These are phyloP conservation scores for Stegostoma tigrinum DNA, from an alignment of 2,113 vertebrate species.

Conservation along the genomic window DNA sequence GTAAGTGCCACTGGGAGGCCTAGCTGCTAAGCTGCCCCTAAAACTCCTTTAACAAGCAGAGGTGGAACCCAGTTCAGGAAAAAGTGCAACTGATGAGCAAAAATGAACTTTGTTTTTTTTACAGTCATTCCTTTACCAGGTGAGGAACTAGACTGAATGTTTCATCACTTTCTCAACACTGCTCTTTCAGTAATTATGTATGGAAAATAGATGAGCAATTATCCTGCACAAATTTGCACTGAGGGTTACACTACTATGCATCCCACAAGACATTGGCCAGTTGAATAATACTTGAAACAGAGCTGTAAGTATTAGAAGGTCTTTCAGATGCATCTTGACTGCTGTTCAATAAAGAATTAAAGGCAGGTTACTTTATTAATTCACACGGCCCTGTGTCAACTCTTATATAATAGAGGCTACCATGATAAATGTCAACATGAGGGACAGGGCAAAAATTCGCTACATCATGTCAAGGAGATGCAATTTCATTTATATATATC, in stretches of 20 bases:
- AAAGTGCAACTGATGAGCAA: not conserved
- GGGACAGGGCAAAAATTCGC: not conserved
- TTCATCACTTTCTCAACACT: not conserved
- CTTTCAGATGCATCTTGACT: not conserved
- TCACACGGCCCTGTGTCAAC: not conserved
- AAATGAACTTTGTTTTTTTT: not conserved
- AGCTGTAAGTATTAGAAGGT: not conserved
- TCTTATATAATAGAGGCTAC: not conserved
- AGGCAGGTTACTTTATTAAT: not conserved
- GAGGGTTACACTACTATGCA: not conserved
- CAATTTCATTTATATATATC: not conserved
- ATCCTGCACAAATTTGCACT: not conserved
- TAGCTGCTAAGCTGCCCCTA: not conserved
- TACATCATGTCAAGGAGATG: constrained; percentile 7
- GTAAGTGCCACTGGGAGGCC: not conserved
- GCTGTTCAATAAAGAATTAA: not conserved
- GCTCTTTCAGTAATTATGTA: not conserved
- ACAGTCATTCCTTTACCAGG: no score
- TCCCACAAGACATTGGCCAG: not conserved
- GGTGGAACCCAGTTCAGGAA: not conserved
- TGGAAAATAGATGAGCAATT: not conserved
- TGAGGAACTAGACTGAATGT: not conserved
- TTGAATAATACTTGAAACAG: not conserved
- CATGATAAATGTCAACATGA: not conserved
- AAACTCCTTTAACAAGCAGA: not conserved